Evolutionary conservation across 2,113 vertebrate genomes (phyloP), one percentile per base, ranked within the genome.

Genomic region (Rhineura floridana): DNA sequence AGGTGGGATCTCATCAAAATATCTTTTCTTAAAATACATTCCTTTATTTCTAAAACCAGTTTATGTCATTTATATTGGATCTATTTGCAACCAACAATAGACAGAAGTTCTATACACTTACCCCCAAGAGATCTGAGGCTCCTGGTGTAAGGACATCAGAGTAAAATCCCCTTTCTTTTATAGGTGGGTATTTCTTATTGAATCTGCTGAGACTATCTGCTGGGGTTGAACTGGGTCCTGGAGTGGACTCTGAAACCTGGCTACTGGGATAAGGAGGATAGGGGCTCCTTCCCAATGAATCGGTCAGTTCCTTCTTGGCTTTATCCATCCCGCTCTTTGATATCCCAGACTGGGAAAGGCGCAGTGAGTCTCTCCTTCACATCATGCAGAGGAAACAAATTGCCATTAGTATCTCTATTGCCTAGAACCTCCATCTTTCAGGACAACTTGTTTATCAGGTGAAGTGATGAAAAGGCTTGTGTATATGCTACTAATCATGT

Each of bases 81-180:
- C 30, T 25, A 6, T 55, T 62, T 72, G 42, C 9, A 73, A n/a
- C 46, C 7, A 50, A 79, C 2, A 36, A 36, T 39, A 65, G 42
- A 36, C 21, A 76, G 52, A 1, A 44, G 65, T 12, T 89, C 15
- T 87, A 89, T 84, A 84, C 30, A 93, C 96, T 97, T 94, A 98
- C 98, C 92, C 88, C 85, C 0, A 93, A 93, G 36, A 95, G 89
- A 25, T 50, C 82, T 81, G 93, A 94, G 44, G 95, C 63, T 91
- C 93, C 94, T 67, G 96, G 81, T 87, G 88, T 72, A 84, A 97
- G 92, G 52, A 93, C 89, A 21, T 97, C 97, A 10, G 97, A 97
- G 86, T 96, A 97, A 91, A 95, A 92, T 3, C 93, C 95, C 6
- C 83, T 96, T 91, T 96, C 95, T 88, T 95, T 96, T 75, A 93